A percentile compares a stretch with the other conserved stretches of the same genome.
phyloP scores from a whole-genome alignment of 2,113 vertebrate species.

The Charina bottae region DNA sequence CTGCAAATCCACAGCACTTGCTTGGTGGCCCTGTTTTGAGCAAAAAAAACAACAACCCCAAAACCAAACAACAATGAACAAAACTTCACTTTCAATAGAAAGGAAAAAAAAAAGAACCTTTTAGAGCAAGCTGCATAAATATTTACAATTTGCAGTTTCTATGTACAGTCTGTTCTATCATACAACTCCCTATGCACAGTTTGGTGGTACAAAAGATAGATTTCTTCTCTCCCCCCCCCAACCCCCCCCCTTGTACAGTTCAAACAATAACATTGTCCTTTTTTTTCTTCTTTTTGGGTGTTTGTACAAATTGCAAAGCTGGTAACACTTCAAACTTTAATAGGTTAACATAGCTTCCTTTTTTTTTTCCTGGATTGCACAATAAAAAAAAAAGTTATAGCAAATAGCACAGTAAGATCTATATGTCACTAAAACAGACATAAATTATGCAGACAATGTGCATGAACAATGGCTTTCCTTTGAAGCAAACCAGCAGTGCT shows the following conservation, averaged over 20 bases:
- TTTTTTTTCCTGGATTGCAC: conserved; percentile 40
- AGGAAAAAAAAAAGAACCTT: conserved; percentile 71
- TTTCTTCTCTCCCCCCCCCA: neutral
- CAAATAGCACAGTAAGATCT: conserved; percentile 27
- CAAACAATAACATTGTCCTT: conserved; percentile 57
- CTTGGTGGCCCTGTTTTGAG: conserved; percentile 77
- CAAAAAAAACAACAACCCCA: conserved; percentile 33
- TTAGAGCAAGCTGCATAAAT: conserved; percentile 82
- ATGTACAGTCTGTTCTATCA: conserved; percentile 80
- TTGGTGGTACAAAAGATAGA: conserved; percentile 72
- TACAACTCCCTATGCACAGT: conserved; percentile 77
- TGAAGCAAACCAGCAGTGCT: conserved; percentile 13
- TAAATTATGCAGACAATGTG: neutral
- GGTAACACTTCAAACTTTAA: conserved; percentile 37
- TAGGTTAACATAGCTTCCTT: neutral
- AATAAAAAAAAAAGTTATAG: conserved; percentile 24
- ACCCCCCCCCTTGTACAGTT: conserved; percentile 51
- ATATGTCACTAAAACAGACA: neutral
- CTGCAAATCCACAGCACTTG: conserved; percentile 80
- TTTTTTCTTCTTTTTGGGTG: conserved; percentile 36
- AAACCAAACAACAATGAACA: conserved; percentile 73
- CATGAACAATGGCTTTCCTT: conserved; percentile 18
- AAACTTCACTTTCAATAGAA: conserved; percentile 63
- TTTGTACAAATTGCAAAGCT: conserved; percentile 58
- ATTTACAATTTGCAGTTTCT: conserved; percentile 84